These are phyloP conservation scores for Lanistes nyassanus DNA, from an alignment of 1,140 invertebrate species.

Conservation along the genomic window DNA sequence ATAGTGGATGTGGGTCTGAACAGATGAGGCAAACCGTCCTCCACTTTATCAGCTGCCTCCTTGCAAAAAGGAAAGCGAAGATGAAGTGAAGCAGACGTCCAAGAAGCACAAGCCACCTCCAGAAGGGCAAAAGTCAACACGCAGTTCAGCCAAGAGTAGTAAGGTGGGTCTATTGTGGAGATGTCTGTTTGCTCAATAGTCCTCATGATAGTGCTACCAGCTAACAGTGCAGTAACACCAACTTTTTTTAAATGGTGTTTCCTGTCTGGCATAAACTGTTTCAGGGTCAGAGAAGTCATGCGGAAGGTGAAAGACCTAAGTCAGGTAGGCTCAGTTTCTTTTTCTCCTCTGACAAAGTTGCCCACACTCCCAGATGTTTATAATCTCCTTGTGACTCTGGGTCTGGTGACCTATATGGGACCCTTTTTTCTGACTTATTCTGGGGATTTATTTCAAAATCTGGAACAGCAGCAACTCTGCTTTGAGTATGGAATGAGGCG, in stretches of 20 bases:
- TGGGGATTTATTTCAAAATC: no score
- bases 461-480: no score
- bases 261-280: background rate
- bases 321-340: constrained; percentile 16
- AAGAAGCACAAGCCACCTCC: constrained; percentile 36
- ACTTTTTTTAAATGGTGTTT: no score
- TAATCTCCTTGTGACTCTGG: no score
- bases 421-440: no score
- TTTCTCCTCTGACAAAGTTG: no score
- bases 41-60: constrained; percentile 51
- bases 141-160: constrained; percentile 18
- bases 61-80: constrained; percentile 32
- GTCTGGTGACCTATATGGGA: no score
- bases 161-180: constrained; percentile 26
- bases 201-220: no score
- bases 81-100: constrained; percentile 1
- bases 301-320: constrained; percentile 9
- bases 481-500: no score
- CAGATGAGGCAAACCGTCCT: constrained; percentile 49
- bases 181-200: background rate
- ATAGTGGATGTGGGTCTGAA: no score
- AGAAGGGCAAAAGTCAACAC: constrained; percentile 11
- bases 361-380: no score
- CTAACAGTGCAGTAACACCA: no score
- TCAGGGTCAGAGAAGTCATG: background rate